Base-by-base conservation (phyloP, 2,888 invertebrate genomes). In the Hipparchia semele region DNA sequence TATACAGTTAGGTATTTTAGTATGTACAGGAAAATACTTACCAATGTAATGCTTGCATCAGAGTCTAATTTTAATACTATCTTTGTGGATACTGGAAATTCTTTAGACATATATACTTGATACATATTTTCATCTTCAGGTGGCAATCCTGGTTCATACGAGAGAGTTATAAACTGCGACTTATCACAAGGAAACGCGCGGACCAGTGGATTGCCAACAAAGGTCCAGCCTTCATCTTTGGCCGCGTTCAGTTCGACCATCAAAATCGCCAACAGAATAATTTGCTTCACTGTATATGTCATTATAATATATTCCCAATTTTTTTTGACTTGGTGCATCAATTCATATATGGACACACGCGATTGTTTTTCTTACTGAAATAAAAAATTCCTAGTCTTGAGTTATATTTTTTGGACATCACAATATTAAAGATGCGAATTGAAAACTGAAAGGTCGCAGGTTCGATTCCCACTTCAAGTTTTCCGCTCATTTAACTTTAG, bases 121-220 rank as follows among this genome's bases (percentile, higher is more conserved):
- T 82, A 85, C 53, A 81, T 76, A 46, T 85, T 85, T 51, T 84
- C 85, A 73, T 81, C 79, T 1, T 77, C 81, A 5, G 83, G 82
- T 5, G 83, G 78, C 5, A 76, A n/a, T 0, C 78, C 80, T 51
- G 75, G 54, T 68, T 80, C 81, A 49, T 70, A 83, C 0, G 61
- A 5, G 0, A 79, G n/a, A 0, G 60, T 58, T 1, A 83, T 76
- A 23, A 80, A 71, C 2, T 76, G 70, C 5, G 78, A 76, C 0
- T 73, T 79, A 8, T 80, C 78, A 68, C 84, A 85, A 0, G 81
- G 81, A 72, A 46, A 65, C 6, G 61, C 74, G 13, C 62, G 54
- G 0, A 73, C 13, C 54, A 79, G 8, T 1, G 81, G 79, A 67
- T 77, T 80, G 0, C 78, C 79, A 9, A 79, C 76, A 76, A 9